phyloP scores from a whole-genome alignment of 2,113 vertebrate genomes.

The Dasypus novemcinctus region DNA sequence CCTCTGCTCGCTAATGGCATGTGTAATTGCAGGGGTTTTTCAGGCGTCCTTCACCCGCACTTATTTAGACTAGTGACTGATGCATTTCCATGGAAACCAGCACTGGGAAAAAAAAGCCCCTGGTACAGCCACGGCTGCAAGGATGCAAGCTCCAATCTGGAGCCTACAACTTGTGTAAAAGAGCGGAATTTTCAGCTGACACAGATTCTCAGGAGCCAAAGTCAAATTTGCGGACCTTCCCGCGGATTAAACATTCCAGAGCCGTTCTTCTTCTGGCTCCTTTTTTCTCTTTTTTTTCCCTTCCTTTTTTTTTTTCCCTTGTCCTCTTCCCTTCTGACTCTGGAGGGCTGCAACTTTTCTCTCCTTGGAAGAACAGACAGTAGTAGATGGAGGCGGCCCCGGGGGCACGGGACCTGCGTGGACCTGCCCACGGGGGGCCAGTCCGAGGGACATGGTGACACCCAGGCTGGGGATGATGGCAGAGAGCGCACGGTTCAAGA shows the following conservation, averaged over 20 bases:
- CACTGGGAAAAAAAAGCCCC: constrained; percentile 82
- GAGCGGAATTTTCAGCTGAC: constrained; percentile 32
- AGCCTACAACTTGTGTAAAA: constrained; percentile 81
- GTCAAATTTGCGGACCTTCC: constrained; percentile 13
- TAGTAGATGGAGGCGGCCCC: constrained; percentile 46
- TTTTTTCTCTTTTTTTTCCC: neutral
- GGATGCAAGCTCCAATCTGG: constrained; percentile 80
- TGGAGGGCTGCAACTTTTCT: constrained; percentile 51
- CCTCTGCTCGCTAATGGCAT: constrained; percentile 82
- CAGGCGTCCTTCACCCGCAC: constrained; percentile 88
- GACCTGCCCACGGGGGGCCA: constrained; percentile 53
- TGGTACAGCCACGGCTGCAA: constrained; percentile 85
- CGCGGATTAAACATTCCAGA: neutral
- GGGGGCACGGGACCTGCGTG: neutral
- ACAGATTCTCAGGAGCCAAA: neutral
- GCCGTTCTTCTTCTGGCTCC: neutral
- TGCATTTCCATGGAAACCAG: constrained; percentile 94
- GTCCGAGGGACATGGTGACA: constrained; percentile 78
- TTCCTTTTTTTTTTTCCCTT: neutral
- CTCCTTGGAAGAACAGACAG: constrained; percentile 17
- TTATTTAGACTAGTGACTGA: constrained; percentile 95
- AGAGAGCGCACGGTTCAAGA: constrained; percentile 81
- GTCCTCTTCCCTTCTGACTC: neutral
- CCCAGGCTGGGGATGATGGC: constrained; percentile 78
- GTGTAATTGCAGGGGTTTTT: constrained; percentile 86